phyloP scores from a whole-genome alignment of 2,888 invertebrate species.

The Octonoba sinensis region DNA sequence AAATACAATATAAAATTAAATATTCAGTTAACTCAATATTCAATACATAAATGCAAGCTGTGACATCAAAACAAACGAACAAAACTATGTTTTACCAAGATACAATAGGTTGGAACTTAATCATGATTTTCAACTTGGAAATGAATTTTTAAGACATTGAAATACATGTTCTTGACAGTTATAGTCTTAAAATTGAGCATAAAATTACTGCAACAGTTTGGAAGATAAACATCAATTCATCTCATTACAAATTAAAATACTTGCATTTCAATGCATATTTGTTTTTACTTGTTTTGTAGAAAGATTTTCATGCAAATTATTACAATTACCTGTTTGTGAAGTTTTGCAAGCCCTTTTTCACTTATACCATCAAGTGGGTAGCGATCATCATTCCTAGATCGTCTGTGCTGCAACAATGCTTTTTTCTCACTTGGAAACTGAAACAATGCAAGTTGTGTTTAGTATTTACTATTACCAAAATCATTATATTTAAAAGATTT shows the following conservation, averaged over 20 bases:
- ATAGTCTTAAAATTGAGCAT: neutral
- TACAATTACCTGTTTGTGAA: constrained; percentile 85
- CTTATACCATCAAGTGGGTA: constrained; percentile 70
- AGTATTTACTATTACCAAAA: no score
- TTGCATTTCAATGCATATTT: neutral
- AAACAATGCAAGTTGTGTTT: neutral
- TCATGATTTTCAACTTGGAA: no score
- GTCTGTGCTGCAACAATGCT: constrained; percentile 19
- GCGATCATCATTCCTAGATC: constrained; percentile 26
- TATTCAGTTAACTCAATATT: no score
- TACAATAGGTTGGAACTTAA: no score
- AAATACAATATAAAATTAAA: no score
- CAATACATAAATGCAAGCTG: no score
- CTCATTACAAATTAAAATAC: neutral
- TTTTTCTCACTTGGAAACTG: constrained; percentile 52
- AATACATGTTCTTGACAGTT: no score
- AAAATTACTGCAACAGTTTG: neutral
- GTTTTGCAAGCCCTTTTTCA: constrained; percentile 86
- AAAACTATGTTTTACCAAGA: no score
- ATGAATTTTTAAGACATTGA: no score
- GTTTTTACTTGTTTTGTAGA: no score
- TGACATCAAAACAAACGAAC: no score
- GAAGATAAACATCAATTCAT: neutral
- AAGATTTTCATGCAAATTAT: neutral
- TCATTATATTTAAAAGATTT: no score